Evolutionary conservation across 1,140 invertebrate species (phyloP).

Genomic region (Drosophila nebulosa): DNA sequence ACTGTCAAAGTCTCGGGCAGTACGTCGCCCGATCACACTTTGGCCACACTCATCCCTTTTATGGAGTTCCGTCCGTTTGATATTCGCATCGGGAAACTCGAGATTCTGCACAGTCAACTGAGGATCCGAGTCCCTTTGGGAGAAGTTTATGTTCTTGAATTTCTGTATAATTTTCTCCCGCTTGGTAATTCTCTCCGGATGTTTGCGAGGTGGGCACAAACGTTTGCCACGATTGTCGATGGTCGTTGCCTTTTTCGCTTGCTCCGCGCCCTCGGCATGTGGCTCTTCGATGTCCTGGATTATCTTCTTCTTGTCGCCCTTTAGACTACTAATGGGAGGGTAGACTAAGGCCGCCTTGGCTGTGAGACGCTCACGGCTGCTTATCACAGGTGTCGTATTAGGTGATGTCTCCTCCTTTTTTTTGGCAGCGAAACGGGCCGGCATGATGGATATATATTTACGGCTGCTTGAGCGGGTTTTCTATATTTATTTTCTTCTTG

Average conservation of each 20-base stretch:
- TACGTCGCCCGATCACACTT: constrained; percentile 9
- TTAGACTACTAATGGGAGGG: too few relatives aligned
- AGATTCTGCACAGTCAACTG: constrained; percentile 51
- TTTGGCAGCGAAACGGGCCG: not conserved
- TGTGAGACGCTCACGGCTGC: not conserved
- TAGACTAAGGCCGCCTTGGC: not conserved
- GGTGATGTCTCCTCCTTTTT: not conserved
- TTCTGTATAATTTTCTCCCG: constrained; percentile 37
- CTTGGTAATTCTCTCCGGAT: constrained; percentile 13
- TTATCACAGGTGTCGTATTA: not conserved
- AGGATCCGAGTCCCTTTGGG: constrained; percentile 35
- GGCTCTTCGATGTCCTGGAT: not conserved
- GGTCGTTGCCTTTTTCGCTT: too few relatives aligned
- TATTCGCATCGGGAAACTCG: constrained; percentile 59
- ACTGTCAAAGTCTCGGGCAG: constrained; percentile 23
- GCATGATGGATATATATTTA: not conserved
- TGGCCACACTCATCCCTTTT: constrained; percentile 51
- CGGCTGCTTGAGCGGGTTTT: not conserved
- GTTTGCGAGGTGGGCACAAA: constrained; percentile 32
- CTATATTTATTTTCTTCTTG: not conserved
- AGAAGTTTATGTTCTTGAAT: constrained; percentile 65
- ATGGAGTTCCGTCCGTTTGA: constrained; percentile 43
- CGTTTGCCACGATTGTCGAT: not conserved
- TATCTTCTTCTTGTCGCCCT: not conserved
- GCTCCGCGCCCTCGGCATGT: too few relatives aligned